Base-by-base conservation (phyloP, 1,140 invertebrate genomes). In the Panagrolaimus sp. region DNA sequence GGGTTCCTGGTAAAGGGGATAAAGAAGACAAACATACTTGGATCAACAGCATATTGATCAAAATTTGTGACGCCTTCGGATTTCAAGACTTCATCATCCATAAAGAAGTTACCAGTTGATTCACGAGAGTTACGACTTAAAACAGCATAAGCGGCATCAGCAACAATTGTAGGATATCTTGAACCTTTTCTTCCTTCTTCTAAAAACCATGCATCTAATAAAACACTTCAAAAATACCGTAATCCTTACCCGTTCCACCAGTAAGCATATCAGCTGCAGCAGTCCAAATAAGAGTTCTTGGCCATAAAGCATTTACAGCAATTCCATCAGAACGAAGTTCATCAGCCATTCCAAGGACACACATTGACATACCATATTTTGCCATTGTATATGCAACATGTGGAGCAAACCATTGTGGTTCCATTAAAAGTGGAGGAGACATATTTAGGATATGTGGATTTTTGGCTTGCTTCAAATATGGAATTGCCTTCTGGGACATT, bases 361-460 rank as follows among this genome's bases (percentile, higher is more conserved):
- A 97, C 92, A 98, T 93, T 0, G 93, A 96, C 96, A 99, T 98
- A 21, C 95, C 94, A 80, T 95, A 98, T 81, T 98, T 98, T 1
- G 95, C 91, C 89, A 97, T 96, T 0, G 95, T 96, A 83, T 97
- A 98, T 0, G 93, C 94, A 14, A 96, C 90, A 86, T 98, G 91
- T 77, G 90, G 88, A 67, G 88, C 88, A 83, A 98, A 98, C 94
- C 96, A 98, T 74, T 88, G 85, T 0, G 91, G 88, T 72, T 90
- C 88, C 89, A 98, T 88, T 81, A 90, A 93, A 10, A 98, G 84
- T 2, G 96, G 96, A 24, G 96, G 96, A 69, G 92, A 94, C 10
- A 98, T 86, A 83, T 97, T 98, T 5, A 98, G 86, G 78, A 99
- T 96, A 78, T 98, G 96, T 5, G 93, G 91, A 86, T 96, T 94